Conservation (phyloP, 2,888 invertebrate genomes). For the Zeuzera pyrina region DNA sequence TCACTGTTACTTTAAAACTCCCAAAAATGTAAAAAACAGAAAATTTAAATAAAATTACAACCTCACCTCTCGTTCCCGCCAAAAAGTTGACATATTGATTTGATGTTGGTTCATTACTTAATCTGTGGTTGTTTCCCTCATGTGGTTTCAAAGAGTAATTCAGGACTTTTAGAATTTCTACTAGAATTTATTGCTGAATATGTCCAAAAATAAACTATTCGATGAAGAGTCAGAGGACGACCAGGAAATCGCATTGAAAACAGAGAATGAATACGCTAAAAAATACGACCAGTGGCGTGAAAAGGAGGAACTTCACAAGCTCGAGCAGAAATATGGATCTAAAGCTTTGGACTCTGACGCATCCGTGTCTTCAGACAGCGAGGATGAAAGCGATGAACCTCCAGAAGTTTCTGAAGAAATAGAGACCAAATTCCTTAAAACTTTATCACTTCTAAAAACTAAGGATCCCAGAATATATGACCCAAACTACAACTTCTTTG, state of each 20-base stretch:
- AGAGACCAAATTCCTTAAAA: conserved; percentile 91
- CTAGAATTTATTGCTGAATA: no score
- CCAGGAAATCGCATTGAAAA: conserved; percentile 71
- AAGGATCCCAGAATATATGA: conserved; percentile 94
- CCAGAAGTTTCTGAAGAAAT: conserved; percentile 74
- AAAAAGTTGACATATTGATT: no score
- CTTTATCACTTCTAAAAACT: conserved; percentile 87
- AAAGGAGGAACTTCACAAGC: conserved; percentile 88
- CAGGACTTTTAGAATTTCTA: no score
- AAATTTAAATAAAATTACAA: no score
- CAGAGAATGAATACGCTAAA: conserved; percentile 87
- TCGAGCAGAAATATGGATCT: conserved; percentile 83
- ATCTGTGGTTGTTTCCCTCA: no score
- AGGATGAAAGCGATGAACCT: conserved; percentile 76
- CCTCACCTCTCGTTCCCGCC: no score
- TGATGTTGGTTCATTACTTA: no score
- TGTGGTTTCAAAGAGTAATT: no score
- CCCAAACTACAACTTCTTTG: conserved; percentile 80
- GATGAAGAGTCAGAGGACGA: conserved; percentile 72
- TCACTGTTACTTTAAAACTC: no score
- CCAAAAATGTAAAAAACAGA: no score
- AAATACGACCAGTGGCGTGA: conserved; percentile 88
- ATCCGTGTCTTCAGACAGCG: conserved; percentile 67
- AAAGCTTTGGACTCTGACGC: conserved; percentile 56
- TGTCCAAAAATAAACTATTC: conserved; percentile 56